A percentile compares a stretch with the other conserved stretches of the same genome.
Conservation (phyloP, 2,888 invertebrate genomes). For the Eueremaeus valkanovi region DNA sequence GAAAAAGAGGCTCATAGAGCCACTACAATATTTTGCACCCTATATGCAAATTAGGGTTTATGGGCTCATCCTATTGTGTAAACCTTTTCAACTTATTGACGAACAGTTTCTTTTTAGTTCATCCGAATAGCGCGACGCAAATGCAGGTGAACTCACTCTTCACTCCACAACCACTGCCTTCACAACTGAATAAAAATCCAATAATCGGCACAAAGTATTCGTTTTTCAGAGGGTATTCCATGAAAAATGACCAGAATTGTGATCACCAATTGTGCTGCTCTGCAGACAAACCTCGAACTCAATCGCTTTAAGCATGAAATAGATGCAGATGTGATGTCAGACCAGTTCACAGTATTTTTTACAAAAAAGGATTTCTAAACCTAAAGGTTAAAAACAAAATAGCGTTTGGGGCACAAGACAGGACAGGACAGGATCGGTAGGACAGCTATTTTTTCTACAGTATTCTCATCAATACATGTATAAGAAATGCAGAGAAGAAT, state of each 20-base stretch:
- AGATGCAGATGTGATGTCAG: constrained; percentile 10
- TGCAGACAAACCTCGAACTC: background rate
- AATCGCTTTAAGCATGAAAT: constrained; percentile 30
- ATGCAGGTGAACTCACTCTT: constrained; percentile 27
- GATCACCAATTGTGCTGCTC: constrained; percentile 1
- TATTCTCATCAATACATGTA: background rate
- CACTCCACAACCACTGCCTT: background rate
- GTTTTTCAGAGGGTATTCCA: background rate
- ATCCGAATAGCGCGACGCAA: background rate
- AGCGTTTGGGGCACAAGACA: background rate
- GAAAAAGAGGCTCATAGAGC: background rate
- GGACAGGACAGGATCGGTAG: background rate
- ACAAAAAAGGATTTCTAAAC: background rate
- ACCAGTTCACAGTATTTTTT: background rate
- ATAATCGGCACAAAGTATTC: constrained; percentile 6
- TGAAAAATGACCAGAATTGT: constrained; percentile 30
- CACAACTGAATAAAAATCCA: constrained; percentile 2
- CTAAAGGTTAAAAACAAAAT: background rate
- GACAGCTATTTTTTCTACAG: background rate
- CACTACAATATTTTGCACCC: constrained; percentile 12
- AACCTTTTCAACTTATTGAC: constrained; percentile 31
- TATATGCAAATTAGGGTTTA: constrained; percentile 33
- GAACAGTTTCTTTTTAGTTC: constrained; percentile 11
- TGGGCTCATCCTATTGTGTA: constrained; percentile 33
- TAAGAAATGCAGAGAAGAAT: background rate